Evolutionary conservation across 2,797 vertebrate species (phyloP).

Genomic region (Borostomias antarcticus): DNA sequence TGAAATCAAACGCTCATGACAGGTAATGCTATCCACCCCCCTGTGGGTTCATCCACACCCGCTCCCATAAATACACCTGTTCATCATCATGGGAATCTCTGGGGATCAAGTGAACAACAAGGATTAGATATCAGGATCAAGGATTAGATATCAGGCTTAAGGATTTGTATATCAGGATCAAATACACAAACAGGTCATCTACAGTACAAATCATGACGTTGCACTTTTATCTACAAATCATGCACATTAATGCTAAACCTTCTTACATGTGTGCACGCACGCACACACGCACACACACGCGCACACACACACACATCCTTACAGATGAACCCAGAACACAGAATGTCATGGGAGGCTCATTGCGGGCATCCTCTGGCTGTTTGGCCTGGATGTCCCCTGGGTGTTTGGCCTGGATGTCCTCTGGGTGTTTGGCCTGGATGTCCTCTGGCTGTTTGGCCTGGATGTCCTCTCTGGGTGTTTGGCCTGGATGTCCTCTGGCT

Average conservation of each 20-base stretch:
- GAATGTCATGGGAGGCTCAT: slow-evolving; percentile 31
- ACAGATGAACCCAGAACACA: neutral
- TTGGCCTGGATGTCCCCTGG: no score
- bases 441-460: slow-evolving; percentile 76
- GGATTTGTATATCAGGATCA: no score
- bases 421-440: slow-evolving; percentile 62
- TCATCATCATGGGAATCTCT: slow-evolving; percentile 42
- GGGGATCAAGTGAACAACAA: neutral
- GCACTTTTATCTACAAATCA: neutral
- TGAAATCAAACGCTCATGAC: slow-evolving; percentile 53
- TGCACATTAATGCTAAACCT: no score
- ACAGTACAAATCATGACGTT: no score
- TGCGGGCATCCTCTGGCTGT: slow-evolving; percentile 52
- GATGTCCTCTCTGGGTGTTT: slow-evolving; percentile 47
- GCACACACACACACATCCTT: neutral
- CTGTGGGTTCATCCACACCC: slow-evolving; percentile 62
- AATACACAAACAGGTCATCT: no score
- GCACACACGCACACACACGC: neutral
- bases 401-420: slow-evolving; percentile 66
- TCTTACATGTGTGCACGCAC: no score
- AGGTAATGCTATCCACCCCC: slow-evolving; percentile 59
- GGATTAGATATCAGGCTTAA: neutral
- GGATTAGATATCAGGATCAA: neutral
- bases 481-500: no score
- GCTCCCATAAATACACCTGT: slow-evolving; percentile 59